phyloP scores from a whole-genome alignment of 2,888 invertebrate species.

The Escarpia spicata region DNA sequence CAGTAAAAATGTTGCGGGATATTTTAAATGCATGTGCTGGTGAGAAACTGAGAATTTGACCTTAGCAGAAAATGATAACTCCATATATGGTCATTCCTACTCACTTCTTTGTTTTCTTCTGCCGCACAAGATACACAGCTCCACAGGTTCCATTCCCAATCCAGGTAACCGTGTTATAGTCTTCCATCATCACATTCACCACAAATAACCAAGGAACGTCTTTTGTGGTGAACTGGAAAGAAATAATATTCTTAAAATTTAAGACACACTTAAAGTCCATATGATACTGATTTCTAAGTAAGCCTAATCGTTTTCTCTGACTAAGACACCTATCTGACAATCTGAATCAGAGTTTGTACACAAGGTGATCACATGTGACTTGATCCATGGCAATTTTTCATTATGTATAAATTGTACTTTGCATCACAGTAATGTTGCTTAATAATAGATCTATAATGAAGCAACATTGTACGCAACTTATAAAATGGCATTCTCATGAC shows the following conservation, averaged over 20 bases:
- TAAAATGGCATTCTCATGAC: too few relatives aligned
- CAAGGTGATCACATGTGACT: too few relatives aligned
- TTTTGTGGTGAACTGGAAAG: neutral
- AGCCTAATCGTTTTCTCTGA: neutral
- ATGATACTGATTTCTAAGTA: neutral
- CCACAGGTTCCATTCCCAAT: constrained; percentile 60
- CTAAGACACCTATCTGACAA: neutral
- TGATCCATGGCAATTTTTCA: too few relatives aligned
- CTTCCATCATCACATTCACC: constrained; percentile 28
- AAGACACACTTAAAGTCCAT: neutral
- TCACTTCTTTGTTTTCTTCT: constrained; percentile 52
- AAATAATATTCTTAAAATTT: neutral
- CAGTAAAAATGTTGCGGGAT: too few relatives aligned
- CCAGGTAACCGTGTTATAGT: constrained; percentile 43
- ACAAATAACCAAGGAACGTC: neutral
- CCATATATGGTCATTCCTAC: constrained; percentile 21
- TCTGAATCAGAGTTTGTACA: too few relatives aligned
- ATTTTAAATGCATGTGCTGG: too few relatives aligned
- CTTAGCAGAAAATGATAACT: too few relatives aligned
- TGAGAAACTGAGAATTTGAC: too few relatives aligned
- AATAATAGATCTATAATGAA: too few relatives aligned
- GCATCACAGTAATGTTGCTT: too few relatives aligned
- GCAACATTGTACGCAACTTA: too few relatives aligned
- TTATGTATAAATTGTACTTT: too few relatives aligned
- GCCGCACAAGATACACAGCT: constrained; percentile 56